Evolutionary conservation across 2,888 invertebrate species (phyloP).

Genomic region (Drosophila merina): DNA sequence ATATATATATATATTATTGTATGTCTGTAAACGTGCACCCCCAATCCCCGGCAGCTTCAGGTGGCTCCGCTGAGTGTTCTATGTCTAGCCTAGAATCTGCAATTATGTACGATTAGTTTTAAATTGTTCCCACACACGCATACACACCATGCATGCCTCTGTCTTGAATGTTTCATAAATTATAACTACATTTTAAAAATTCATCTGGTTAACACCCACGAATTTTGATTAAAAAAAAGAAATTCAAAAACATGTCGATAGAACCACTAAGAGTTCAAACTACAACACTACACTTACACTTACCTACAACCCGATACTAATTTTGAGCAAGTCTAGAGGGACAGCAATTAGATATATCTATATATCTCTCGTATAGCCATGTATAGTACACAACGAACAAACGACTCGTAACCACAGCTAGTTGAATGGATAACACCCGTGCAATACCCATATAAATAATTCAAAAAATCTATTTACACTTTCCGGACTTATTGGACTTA

Average conservation of each 20-base stretch:
- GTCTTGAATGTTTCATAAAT: slow-evolving; percentile 50
- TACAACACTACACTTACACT: slow-evolving; percentile 34
- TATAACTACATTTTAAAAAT: slow-evolving; percentile 28
- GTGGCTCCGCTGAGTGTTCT: slow-evolving; percentile 38
- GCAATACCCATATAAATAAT: slow-evolving; percentile 39
- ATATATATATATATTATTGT: slow-evolving; percentile 9
- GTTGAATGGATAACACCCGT: slow-evolving; percentile 52
- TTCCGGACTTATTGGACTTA: too few species aligned
- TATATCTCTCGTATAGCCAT: slow-evolving; percentile 27
- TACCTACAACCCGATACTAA: slow-evolving; percentile 18
- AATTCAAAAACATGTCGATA: slow-evolving; percentile 71
- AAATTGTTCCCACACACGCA: slow-evolving; percentile 22
- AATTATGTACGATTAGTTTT: slow-evolving; percentile 29
- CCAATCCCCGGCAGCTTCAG: slow-evolving; percentile 21
- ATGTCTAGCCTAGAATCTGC: slow-evolving; percentile 32
- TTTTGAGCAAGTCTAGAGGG: slow-evolving; percentile 40
- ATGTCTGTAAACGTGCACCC: slow-evolving; percentile 5
- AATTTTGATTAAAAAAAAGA: slow-evolving; percentile 8
- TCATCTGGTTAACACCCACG: slow-evolving; percentile 12
- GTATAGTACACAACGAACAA: slow-evolving; percentile 60
- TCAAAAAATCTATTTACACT: slow-evolving; percentile 53
- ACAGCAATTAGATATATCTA: slow-evolving; percentile 44
- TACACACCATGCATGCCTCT: slow-evolving; percentile 17
- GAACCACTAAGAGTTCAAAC: slow-evolving; percentile 70
- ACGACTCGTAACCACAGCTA: slow-evolving; percentile 29